Conservation (phyloP, 2,888 invertebrate species). For the Micropterix aruncella region DNA sequence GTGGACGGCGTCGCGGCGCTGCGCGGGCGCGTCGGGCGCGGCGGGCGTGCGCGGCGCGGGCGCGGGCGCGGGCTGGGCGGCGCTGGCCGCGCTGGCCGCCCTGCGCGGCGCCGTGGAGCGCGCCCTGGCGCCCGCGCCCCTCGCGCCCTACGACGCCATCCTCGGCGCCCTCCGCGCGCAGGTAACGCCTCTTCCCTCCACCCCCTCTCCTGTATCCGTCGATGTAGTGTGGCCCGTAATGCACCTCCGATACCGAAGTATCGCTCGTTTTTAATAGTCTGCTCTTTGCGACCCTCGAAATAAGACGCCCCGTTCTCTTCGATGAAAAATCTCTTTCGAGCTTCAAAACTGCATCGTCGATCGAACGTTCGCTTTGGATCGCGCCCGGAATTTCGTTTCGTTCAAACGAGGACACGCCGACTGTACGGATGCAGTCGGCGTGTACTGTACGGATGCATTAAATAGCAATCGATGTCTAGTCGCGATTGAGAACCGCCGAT, state of each 20-base stretch:
- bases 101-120: conserved; percentile 16
- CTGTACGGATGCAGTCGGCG: too few species aligned
- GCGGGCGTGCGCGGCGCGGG: conserved; percentile 15
- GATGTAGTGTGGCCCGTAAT: conserved; percentile 8
- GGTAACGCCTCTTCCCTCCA: conserved; percentile 14
- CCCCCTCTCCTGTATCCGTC: background rate
- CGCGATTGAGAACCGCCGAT: too few species aligned
- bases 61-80: conserved; percentile 24
- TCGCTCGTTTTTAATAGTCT: too few species aligned
- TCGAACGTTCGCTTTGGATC: too few species aligned
- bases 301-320: too few species aligned
- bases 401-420: too few species aligned
- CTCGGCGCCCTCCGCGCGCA: conserved; percentile 19
- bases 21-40: conserved; percentile 15
- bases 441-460: too few species aligned
- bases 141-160: conserved; percentile 16
- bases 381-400: too few species aligned
- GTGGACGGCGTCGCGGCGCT: conserved; percentile 20
- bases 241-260: conserved; percentile 7
- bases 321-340: too few species aligned
- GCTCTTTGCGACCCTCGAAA: too few species aligned
- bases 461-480: too few species aligned
- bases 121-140: conserved; percentile 16
- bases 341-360: too few species aligned
- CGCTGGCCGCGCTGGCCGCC: conserved; percentile 9